phyloP scores from a whole-genome alignment of 2,797 vertebrate genomes.

The Bradypus variegatus region DNA sequence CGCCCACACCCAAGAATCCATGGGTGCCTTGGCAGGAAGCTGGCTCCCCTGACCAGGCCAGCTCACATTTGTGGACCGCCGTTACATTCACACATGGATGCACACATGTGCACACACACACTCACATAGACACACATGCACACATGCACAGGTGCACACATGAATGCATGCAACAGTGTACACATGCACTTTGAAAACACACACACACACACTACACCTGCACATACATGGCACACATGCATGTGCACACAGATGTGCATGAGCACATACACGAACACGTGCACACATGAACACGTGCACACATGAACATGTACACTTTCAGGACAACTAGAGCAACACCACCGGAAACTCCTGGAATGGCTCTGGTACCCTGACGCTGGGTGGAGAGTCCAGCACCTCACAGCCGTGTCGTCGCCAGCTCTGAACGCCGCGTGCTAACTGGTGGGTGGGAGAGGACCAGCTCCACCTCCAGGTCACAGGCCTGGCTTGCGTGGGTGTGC shows the following conservation, averaged over 20 bases:
- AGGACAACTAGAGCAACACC: background rate
- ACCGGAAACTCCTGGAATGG: background rate
- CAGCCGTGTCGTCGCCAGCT: fast-evolving
- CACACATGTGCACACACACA: background rate
- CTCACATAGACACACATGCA: background rate
- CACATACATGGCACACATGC: too few species aligned
- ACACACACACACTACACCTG: too few species aligned
- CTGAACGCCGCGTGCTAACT: too few species aligned
- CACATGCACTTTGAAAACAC: too few species aligned
- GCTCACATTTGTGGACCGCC: background rate
- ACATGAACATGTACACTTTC: background rate
- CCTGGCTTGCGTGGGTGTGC: fast-evolving
- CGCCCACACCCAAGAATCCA: background rate
- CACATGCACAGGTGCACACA: too few species aligned
- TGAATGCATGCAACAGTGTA: too few species aligned
- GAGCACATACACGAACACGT: too few species aligned
- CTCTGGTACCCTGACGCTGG: fast-evolving
- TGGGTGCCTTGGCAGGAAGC: background rate
- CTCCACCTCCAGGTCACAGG: too few species aligned
- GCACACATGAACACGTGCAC: too few species aligned
- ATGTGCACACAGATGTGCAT: too few species aligned
- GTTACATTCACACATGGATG: background rate
- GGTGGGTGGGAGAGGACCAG: background rate
- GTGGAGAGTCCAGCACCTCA: background rate
- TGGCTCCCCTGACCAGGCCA: too few species aligned